These are phyloP conservation scores for Mesopsocus fuscifrons DNA, from an alignment of 2,888 invertebrate genomes.

Conservation along the genomic window DNA sequence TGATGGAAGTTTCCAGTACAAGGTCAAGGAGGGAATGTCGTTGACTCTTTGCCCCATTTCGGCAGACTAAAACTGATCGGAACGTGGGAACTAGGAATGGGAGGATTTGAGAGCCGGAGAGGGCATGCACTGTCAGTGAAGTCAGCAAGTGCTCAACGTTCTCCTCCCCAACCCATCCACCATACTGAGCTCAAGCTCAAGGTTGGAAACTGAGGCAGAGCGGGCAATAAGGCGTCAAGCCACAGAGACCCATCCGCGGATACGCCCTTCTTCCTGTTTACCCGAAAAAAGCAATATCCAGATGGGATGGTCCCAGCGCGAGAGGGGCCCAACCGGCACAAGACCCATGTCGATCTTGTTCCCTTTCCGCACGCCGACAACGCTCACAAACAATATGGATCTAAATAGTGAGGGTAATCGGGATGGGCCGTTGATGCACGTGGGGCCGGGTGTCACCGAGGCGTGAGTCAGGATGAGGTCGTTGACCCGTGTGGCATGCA, in stretches of 20 bases:
- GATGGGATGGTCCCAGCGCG: not conserved
- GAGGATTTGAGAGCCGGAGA: no score
- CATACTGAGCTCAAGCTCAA: not conserved
- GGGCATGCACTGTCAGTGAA: not conserved
- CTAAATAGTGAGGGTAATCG: conserved; percentile 1
- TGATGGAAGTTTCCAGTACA: no score
- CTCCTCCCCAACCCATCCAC: not conserved
- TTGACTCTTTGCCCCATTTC: no score
- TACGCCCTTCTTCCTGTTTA: conserved; percentile 8
- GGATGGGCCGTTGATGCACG: conserved; percentile 6
- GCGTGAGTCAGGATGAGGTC: not conserved
- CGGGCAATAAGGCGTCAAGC: conserved; percentile 10
- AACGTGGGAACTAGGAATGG: no score
- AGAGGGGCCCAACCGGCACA: not conserved
- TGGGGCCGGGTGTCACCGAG: not conserved
- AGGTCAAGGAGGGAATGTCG: no score
- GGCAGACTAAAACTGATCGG: no score
- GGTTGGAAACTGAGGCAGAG: conserved; percentile 15
- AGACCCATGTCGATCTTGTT: not conserved
- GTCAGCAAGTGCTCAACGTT: not conserved
- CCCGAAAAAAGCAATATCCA: conserved; percentile 9
- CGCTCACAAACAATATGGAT: not conserved
- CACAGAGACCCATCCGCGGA: conserved; percentile 3
- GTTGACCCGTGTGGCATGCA: not conserved
- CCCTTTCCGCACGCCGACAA: conserved; percentile 1